Base-by-base conservation (phyloP, 2,888 invertebrate species). In the Hirudinaria manillensis region DNA sequence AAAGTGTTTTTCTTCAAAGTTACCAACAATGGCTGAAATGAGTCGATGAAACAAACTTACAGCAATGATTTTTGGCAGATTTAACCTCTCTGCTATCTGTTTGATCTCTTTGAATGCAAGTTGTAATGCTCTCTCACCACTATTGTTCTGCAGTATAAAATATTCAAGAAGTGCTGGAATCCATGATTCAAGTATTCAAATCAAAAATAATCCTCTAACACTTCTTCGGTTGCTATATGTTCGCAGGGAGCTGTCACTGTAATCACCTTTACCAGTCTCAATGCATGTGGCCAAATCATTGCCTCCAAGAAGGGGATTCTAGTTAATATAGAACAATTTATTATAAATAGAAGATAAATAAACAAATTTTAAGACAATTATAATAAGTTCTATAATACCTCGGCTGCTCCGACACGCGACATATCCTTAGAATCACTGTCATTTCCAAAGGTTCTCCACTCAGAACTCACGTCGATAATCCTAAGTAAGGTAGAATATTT, bases 401-500 rank as follows among this genome's bases (percentile, higher is more conserved):
- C 99, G 0, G 98, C 94, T 0, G 97, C 97, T 88, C 99, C 99
- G 79, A 99, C 99, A 92, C 99, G 96, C 87, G 96, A 96, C 4
- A 98, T 97, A 86, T 99, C 99, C 0, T 93, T 93, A 13, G 94
- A 93, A 74, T 92, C 91, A 83, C 96, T 97, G 84, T 99, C 99
- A 85, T 98, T 99, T 83, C 95, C 96, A 86, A 99, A 99, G 77
- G 98, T 99, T 85, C 99, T 89, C 99, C 99, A 99, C 87, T 99
- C 99, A 3, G 98, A 97, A 53, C 99, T 97, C n/a, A 99, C 99
- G 87, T 99, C 99, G 79, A 99, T 96, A 0, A 99, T 95, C 84
- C 97, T 94, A 85, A n/a, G 45, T 1, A 10, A 45, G 45, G 16
- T 16, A 45, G 10, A n/a, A 45, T 45, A 45, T 16, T 10, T 10